phyloP scores from a whole-genome alignment of 2,113 vertebrate species.

The Orcinus orca region DNA sequence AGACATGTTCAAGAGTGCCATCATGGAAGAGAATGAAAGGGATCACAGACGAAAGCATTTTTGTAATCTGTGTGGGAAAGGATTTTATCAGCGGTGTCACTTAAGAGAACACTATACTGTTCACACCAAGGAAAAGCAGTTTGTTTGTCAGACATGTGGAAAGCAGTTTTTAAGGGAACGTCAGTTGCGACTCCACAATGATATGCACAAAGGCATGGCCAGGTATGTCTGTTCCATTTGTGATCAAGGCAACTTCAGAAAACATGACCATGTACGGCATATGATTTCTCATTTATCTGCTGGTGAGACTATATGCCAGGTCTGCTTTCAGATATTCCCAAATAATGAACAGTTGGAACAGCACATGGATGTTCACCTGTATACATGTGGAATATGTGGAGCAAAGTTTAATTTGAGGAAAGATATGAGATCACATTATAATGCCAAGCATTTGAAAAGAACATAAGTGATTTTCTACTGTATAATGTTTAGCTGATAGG shows the following conservation, averaged over 20 bases:
- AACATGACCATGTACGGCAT: constrained; percentile 98
- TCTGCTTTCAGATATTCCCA: constrained; percentile 99
- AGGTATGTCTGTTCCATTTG: constrained; percentile 98
- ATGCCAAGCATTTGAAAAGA: constrained; percentile 97
- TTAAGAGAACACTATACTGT: constrained; percentile 98
- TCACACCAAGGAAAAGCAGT: constrained; percentile 99
- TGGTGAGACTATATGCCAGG: constrained; percentile 98
- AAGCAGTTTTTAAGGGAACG: constrained; percentile 98
- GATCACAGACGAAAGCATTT: constrained; percentile 97
- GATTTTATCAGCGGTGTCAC: constrained; percentile 99
- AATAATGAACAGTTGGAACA: constrained; percentile 95
- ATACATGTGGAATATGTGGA: constrained; percentile 97
- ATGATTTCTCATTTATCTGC: constrained; percentile 98
- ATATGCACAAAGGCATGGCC: constrained; percentile 99
- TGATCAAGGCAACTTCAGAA: constrained; percentile 98
- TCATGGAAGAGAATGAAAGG: constrained; percentile 90
- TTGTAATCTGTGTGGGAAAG: constrained; percentile 97
- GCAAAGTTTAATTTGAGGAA: constrained; percentile 99
- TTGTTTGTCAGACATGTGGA: constrained; percentile 97
- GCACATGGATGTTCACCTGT: constrained; percentile 98
- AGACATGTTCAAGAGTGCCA: constrained; percentile 89
- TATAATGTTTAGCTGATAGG: constrained; percentile 80
- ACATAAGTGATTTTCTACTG: constrained; percentile 82
- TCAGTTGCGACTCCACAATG: constrained; percentile 96
- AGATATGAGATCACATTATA: constrained; percentile 99